phyloP scores from a whole-genome alignment of 2,797 vertebrate genomes.

The Malurus splendens region DNA sequence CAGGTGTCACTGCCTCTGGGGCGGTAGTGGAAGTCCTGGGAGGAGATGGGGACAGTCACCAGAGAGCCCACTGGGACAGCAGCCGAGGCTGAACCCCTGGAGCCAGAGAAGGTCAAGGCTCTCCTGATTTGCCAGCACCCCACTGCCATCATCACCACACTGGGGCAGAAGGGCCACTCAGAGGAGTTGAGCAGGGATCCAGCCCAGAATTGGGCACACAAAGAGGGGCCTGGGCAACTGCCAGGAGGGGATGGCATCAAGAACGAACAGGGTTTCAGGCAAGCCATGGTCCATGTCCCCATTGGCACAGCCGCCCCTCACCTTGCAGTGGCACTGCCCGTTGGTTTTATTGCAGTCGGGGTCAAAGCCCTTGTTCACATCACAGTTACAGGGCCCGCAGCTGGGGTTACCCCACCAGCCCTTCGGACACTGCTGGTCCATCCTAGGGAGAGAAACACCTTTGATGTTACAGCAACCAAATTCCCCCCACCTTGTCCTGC shows the following conservation, averaged over 20 bases:
- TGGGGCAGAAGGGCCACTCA: not conserved
- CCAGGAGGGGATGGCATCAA: not conserved
- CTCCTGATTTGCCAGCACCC: not conserved
- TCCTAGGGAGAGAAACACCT: conserved; percentile 71
- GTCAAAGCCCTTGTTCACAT: conserved; percentile 90
- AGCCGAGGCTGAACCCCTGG: not conserved
- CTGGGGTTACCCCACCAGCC: conserved; percentile 96
- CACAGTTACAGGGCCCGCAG: conserved; percentile 95
- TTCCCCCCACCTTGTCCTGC: not conserved
- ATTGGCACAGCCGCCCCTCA: conserved; percentile 46
- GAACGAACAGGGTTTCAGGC: not conserved
- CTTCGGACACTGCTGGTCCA: conserved; percentile 93
- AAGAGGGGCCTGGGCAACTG: not conserved
- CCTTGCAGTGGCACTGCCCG: conserved; percentile 96
- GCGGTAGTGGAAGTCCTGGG: conserved; percentile 93
- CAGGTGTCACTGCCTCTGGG: conserved; percentile 84
- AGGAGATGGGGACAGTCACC: not conserved
- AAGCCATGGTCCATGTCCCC: not conserved
- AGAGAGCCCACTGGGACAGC: not conserved
- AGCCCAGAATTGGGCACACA: rapidly evolving
- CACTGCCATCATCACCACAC: not conserved
- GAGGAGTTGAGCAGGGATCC: not conserved
- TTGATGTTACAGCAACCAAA: not conserved
- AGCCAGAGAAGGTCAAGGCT: not conserved
- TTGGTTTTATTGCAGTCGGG: conserved; percentile 95